phyloP scores from a whole-genome alignment of 1,140 invertebrate species.

The Magallana angulata region DNA sequence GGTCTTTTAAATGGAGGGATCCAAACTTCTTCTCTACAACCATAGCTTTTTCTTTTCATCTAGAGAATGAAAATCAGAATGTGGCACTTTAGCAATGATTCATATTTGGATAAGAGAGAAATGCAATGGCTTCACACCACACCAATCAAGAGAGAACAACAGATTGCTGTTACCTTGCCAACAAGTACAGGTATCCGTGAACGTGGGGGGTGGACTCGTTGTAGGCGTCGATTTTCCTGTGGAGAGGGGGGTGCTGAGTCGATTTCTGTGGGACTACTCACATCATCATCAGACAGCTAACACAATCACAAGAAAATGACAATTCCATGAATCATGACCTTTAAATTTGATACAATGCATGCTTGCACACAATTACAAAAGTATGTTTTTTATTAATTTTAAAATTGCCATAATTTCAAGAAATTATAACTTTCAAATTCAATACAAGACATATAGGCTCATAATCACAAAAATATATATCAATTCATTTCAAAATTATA shows the following conservation, averaged over 20 bases:
- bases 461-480: too few species aligned
- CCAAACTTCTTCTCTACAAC: slow-evolving; percentile 51
- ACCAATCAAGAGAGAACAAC: neutral
- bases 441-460: too few species aligned
- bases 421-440: too few species aligned
- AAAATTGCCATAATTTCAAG: too few species aligned
- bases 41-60: slow-evolving; percentile 64
- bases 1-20: slow-evolving; percentile 55
- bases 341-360: too few species aligned
- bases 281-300: slow-evolving; percentile 32
- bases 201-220: slow-evolving; percentile 32
- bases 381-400: too few species aligned
- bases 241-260: slow-evolving; percentile 32
- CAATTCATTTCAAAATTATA: too few species aligned
- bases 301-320: slow-evolving; percentile 41
- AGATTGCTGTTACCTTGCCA: neutral
- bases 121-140: too few species aligned
- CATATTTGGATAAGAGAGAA: too few species aligned
- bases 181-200: slow-evolving; percentile 45
- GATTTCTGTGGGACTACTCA: slow-evolving; percentile 23
- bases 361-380: too few species aligned
- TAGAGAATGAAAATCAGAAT: slow-evolving; percentile 40
- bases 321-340: neutral
- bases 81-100: neutral
- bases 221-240: neutral